Evolutionary conservation across 2,888 invertebrate genomes (phyloP).

Genomic region (Plagiodera versicolora): DNA sequence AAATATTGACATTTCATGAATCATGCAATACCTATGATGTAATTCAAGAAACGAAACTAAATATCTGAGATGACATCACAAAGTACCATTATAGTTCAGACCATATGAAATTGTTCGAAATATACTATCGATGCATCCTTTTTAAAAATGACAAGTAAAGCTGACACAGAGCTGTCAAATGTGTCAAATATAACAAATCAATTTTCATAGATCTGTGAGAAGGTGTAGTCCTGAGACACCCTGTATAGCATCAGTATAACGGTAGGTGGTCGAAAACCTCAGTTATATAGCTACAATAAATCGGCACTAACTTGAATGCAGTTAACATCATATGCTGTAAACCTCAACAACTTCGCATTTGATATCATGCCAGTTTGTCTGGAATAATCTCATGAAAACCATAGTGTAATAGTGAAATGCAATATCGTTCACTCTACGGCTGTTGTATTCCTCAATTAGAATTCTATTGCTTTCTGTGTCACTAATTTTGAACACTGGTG

Average conservation of each 20-base stretch:
- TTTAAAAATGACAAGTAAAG: too few relatives aligned
- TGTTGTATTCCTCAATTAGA: neutral
- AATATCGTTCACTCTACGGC: neutral
- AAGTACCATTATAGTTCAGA: too few relatives aligned
- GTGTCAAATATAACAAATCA: too few relatives aligned
- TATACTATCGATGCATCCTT: too few relatives aligned
- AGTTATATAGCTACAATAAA: slow-evolving; percentile 4
- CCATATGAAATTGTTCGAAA: too few relatives aligned
- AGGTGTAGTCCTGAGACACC: too few relatives aligned
- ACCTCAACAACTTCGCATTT: neutral
- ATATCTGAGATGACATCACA: too few relatives aligned
- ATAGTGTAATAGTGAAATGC: neutral
- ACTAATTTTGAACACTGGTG: neutral
- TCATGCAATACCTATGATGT: too few relatives aligned
- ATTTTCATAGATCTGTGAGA: too few relatives aligned
- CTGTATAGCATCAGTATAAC: neutral
- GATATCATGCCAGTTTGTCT: neutral
- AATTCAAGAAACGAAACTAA: too few relatives aligned
- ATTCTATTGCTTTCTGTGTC: neutral
- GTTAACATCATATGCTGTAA: neutral
- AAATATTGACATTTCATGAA: too few relatives aligned
- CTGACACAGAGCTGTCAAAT: too few relatives aligned
- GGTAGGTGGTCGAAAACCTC: neutral
- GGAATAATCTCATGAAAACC: neutral
- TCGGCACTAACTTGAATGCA: neutral